Conservation (phyloP, 2,113 vertebrate species). For the Ctenodactylus gundi region DNA sequence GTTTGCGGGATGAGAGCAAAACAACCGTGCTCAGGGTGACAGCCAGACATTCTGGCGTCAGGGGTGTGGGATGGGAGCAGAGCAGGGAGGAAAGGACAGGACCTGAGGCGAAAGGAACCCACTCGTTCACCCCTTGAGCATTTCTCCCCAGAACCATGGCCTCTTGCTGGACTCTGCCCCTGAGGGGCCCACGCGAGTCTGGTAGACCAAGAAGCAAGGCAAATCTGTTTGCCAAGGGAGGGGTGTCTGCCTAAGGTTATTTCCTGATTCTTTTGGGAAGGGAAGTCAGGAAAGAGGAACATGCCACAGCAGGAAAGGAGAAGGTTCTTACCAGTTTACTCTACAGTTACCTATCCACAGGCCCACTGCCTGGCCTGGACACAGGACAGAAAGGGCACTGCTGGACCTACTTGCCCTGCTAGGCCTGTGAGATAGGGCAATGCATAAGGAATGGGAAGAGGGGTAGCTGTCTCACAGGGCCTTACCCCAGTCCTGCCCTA, state of each 20-base stretch:
- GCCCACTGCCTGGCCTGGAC: not conserved
- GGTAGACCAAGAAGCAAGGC: slow-evolving; percentile 11
- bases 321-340: not conserved
- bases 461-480: not conserved
- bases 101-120: not conserved
- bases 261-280: slow-evolving; percentile 56
- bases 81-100: not conserved
- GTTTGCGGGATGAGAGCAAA: slow-evolving; percentile 74
- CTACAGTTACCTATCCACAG: not conserved
- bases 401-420: not conserved
- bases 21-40: slow-evolving; percentile 74
- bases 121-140: not conserved
- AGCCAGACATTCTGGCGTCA: slow-evolving; percentile 75
- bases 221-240: slow-evolving; percentile 72
- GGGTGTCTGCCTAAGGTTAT: slow-evolving; percentile 40
- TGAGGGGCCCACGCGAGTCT: slow-evolving; percentile 17
- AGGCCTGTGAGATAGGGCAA: not conserved
- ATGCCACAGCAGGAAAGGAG: not conserved
- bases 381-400: not conserved
- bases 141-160: slow-evolving; percentile 37
- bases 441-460: not conserved
- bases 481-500: not conserved
- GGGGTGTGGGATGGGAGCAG: not conserved
- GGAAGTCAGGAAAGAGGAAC: not conserved
- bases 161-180: slow-evolving; percentile 72